Evolutionary conservation across 2,113 vertebrate genomes (phyloP), one percentile per base, ranked within the genome.

Genomic region (Muntiacus muntjak): DNA sequence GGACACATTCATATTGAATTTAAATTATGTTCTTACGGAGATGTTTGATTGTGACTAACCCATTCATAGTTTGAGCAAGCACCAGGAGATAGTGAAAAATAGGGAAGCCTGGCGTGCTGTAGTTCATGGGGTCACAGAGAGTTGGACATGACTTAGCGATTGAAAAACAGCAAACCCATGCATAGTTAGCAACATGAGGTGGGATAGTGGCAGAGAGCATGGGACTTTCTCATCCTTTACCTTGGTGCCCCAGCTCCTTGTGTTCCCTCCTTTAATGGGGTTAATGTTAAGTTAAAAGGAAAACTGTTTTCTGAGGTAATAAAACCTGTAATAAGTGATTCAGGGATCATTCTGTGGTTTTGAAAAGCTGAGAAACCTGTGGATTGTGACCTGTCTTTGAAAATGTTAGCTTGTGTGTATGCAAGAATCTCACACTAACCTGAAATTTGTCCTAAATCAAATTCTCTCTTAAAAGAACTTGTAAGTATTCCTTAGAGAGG

Each of bases 211-310:
- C 7, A 43, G 25, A 82, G 23, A 87, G 0, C 11, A 13, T 33
- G 17, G 7, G 19, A 1, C 3, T 67, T 78, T 36, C 33, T 62
- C 16, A 26, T n/a, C 10, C 17, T 92, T 91, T 87, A 3, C 7
- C 14, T 93, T 54, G 19, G 36, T 0, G 11, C 3, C 3, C 12
- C 14, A 33, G 23, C 50, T 91, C 16, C 76, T 25, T 45, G 6
- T 10, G 19, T 94, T 87, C 13, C 47, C 5, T 89, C 57, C 13
- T 71, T 60, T 94, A 79, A 84, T 28, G 93, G 28, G 40, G 15
- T 54, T 92, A 82, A 57, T 96, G 43, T 43, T 60, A 23, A 7
- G 1, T 85, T 93, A 58, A 96, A 93, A 87, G 25, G 21, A 90
- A 83, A 83, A 57, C 43, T 89, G 19, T 86, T 89, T 12, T 91